Evolutionary conservation across 35 echinoderm and acorn worm genomes (phyloP), one percentile per base, ranked within the genome.

Genomic region (Lytechinus pictus): DNA sequence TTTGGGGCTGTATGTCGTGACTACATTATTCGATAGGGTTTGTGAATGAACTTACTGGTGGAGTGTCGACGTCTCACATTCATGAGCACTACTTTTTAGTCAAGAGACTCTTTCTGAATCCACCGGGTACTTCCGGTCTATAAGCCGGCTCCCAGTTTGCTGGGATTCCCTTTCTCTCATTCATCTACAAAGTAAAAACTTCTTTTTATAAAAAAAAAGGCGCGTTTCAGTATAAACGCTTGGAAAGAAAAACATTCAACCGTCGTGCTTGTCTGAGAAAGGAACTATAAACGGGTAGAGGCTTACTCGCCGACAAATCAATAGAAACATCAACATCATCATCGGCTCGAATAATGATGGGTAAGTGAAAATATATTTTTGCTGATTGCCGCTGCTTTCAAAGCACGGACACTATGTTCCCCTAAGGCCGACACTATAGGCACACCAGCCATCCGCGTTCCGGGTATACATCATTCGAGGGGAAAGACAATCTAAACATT

Each of bases 51-150:
- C 16, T 44, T 28, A 0, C 28, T 79, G 66, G 66, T 79, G 19
- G 8, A 14, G n/a, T 88, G 21, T 28, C n/a, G 10, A 90, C 88
- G 28, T 54, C 88, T 90, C 88, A 90, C 88, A 54, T 90, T 90
- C 88, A 90, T 90, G 88, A 90, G 88, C 16, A 4, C 27, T 21
- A 54, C 29, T 90, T 90, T 44, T 54, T 21, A 90, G 27, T 90
- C 29, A 54, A 90, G 66, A 90, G 52, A 90, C 29, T 90, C 88
- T 28, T 44, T 90, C 88, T 44, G 66, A 10, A 60, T 28, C 52
- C 88, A 58, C 5, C 33, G 28, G 88, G 10, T 52, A 90, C 88
- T 90, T 90, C 88, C 88, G 88, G 88, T 90, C 66, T 79, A 79
- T 24, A 19, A 79, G 6, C 66, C 66, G 19, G 19, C 66, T 79